phyloP scores from a whole-genome alignment of 2,113 vertebrate genomes.

The Python bivittatus region DNA sequence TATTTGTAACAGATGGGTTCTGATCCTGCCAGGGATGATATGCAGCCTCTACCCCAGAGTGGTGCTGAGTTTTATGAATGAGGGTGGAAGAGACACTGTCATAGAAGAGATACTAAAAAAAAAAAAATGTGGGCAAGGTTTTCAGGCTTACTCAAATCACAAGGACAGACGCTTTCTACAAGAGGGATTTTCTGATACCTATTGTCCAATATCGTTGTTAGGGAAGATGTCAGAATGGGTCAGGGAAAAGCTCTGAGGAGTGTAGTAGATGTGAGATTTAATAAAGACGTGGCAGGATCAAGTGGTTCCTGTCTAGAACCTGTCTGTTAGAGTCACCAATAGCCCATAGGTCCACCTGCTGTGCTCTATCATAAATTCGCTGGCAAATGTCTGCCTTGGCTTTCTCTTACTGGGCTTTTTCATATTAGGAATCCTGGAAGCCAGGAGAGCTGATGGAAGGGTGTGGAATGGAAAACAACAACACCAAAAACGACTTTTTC shows the following conservation, averaged over 20 bases:
- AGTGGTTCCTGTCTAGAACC: neutral
- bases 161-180: neutral
- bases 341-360: neutral
- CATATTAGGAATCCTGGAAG: neutral
- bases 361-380: neutral
- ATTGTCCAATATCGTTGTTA: neutral
- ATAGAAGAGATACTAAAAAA: neutral
- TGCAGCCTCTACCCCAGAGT: neutral
- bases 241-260: neutral
- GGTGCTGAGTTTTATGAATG: neutral
- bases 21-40: neutral
- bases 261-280: neutral
- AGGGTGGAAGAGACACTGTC: neutral
- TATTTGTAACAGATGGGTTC: neutral
- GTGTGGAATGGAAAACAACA: neutral
- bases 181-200: neutral
- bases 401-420: neutral
- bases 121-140: neutral
- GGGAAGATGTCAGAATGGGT: neutral
- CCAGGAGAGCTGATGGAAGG: neutral
- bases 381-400: neutral
- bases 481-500: no score
- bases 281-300: neutral
- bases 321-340: neutral
- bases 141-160: neutral